phyloP scores from a whole-genome alignment of 2,797 vertebrate species.

The Onychomys leucogaster region DNA sequence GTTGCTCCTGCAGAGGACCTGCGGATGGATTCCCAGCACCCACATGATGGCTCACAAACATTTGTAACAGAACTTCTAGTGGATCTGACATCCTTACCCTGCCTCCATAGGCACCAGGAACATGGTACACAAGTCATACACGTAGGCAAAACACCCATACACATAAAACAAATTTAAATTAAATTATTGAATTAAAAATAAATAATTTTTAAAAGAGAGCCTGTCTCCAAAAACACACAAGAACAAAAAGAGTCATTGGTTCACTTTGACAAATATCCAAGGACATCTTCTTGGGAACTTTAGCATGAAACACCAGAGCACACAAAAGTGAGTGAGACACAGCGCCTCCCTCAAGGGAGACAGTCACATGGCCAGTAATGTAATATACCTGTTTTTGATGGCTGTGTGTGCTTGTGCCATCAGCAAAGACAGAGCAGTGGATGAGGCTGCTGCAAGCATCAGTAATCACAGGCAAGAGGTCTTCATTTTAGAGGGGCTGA shows the following conservation, averaged over 20 bases:
- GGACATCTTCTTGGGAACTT: not conserved
- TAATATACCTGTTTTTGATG: not conserved
- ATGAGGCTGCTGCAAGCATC: not conserved
- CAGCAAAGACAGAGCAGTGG: not conserved
- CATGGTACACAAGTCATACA: not conserved
- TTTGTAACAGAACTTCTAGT: not conserved
- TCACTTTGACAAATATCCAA: slow-evolving; percentile 8
- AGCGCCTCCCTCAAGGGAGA: not conserved
- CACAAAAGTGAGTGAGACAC: not conserved
- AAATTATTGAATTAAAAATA: not conserved
- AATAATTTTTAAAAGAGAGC: not conserved
- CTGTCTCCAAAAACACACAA: not conserved
- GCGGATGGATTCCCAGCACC: not conserved
- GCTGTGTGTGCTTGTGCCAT: not conserved
- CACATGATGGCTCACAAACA: not conserved
- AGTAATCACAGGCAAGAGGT: not conserved
- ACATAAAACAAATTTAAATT: not conserved
- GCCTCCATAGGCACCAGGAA: not conserved
- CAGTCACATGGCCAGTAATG: not conserved
- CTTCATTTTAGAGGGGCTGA: slow-evolving; percentile 18
- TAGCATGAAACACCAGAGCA: not conserved
- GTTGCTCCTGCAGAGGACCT: not conserved
- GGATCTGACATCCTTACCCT: not conserved
- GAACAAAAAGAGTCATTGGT: not conserved
- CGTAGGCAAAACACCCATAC: not conserved